Conservation (phyloP, 2,113 vertebrate genomes). For the Shinisaurus crocodilurus region DNA sequence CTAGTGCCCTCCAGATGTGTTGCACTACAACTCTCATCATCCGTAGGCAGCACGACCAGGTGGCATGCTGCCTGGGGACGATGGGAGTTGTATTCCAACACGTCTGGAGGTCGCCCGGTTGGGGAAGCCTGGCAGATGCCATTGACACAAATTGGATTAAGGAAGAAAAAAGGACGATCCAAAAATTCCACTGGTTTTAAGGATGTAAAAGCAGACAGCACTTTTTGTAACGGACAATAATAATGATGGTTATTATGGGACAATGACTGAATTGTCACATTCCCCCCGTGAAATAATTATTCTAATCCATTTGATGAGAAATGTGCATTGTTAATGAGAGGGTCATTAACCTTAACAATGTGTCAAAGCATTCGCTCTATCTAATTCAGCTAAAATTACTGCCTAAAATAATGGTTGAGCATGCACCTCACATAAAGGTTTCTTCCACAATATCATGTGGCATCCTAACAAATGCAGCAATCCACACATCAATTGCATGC, state of each 20-base stretch:
- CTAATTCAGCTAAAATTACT: slow-evolving; percentile 5
- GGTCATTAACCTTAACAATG: not conserved
- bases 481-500: not conserved
- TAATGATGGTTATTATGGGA: slow-evolving; percentile 12
- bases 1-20: too few species aligned
- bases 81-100: too few species aligned
- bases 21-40: too few species aligned
- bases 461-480: not conserved
- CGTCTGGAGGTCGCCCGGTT: too few species aligned
- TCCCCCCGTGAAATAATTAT: slow-evolving; percentile 12
- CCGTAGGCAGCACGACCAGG: too few species aligned
- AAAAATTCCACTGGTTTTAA: too few species aligned
- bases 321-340: not conserved
- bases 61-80: too few species aligned
- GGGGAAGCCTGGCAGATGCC: not conserved
- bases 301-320: slow-evolving; percentile 15
- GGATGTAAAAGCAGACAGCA: too few species aligned
- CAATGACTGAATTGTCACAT: not conserved
- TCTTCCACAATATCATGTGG: not conserved
- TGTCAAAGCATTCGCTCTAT: not conserved
- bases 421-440: not conserved
- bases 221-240: not conserved
- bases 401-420: not conserved
- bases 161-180: too few species aligned
- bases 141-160: not conserved